Evolutionary conservation across 2,888 invertebrate genomes (phyloP).

Genomic region (Hymenopus coronatus): DNA sequence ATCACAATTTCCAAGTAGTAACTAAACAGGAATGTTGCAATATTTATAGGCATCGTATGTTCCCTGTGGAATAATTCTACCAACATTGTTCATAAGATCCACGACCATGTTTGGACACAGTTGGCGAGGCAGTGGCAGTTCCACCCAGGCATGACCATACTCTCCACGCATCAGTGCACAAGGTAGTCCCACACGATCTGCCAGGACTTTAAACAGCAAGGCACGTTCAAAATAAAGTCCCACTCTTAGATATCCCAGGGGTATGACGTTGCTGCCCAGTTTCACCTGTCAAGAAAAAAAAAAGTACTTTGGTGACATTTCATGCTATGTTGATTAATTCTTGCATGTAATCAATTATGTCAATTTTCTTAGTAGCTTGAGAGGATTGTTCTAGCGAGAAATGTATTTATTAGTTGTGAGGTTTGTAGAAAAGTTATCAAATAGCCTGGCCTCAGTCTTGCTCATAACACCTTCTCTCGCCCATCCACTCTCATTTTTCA

Average conservation of each 20-base stretch:
- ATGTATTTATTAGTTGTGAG: too few relatives aligned
- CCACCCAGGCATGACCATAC: slow-evolving; percentile 62
- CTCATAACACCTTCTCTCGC: too few relatives aligned
- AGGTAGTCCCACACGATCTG: slow-evolving; percentile 62
- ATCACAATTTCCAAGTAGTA: background rate
- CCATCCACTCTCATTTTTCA: too few relatives aligned
- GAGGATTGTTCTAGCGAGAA: too few relatives aligned
- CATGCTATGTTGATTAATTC: too few relatives aligned
- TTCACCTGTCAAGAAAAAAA: slow-evolving; percentile 40
- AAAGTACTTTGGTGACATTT: background rate
- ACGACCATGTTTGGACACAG: slow-evolving; percentile 61
- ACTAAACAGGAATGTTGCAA: background rate
- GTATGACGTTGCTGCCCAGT: slow-evolving; percentile 29
- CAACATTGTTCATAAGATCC: slow-evolving; percentile 55
- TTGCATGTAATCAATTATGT: too few relatives aligned
- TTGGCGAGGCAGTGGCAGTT: slow-evolving; percentile 55
- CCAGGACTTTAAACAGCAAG: slow-evolving; percentile 46
- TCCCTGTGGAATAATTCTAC: slow-evolving; percentile 47
- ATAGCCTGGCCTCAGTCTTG: too few relatives aligned
- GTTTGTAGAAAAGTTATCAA: too few relatives aligned
- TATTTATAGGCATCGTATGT: slow-evolving; percentile 47
- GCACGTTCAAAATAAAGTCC: slow-evolving; percentile 36
- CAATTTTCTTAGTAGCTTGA: too few relatives aligned
- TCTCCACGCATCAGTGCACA: slow-evolving; percentile 56
- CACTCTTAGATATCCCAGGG: slow-evolving; percentile 30